Evolutionary conservation across 2,797 vertebrate species (phyloP).

Genomic region (Anguilla obscura): DNA sequence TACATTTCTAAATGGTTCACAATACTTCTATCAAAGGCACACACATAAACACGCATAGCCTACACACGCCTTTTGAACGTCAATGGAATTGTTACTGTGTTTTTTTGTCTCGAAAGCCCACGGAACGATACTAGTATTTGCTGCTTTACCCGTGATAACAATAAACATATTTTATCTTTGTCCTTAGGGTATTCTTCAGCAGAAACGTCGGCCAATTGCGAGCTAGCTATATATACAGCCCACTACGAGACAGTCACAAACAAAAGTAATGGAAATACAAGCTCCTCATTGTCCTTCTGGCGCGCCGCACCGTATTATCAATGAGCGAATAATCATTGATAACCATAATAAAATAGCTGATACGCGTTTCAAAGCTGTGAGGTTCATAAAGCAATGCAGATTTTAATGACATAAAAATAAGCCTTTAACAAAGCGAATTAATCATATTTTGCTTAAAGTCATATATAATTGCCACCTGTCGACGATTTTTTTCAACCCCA

Average conservation of each 20-base stretch:
- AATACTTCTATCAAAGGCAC: constrained; percentile 52
- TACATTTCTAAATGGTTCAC: constrained; percentile 72
- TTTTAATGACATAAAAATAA: too few relatives aligned
- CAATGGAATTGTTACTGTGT: constrained; percentile 31
- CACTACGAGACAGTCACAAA: neutral
- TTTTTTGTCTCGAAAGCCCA: constrained; percentile 4
- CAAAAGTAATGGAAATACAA: constrained; percentile 9
- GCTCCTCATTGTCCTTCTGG: constrained; percentile 13
- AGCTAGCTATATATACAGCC: neutral
- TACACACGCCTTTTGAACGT: constrained; percentile 19
- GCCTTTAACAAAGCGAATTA: neutral
- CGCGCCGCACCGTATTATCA: neutral
- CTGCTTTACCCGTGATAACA: constrained; percentile 9
- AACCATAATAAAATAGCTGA: neutral
- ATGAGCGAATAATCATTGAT: neutral
- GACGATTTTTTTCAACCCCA: neutral
- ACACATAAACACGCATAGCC: neutral
- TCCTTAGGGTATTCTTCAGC: constrained; percentile 47
- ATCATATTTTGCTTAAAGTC: neutral
- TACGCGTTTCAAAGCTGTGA: neutral
- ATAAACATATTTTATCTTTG: constrained; percentile 23
- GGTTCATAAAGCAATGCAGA: neutral
- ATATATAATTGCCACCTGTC: neutral
- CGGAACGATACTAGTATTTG: neutral
- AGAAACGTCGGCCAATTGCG: constrained; percentile 32